These are phyloP conservation scores for Platanista minor DNA, from an alignment of 2,113 vertebrate species.

Conservation along the genomic window DNA sequence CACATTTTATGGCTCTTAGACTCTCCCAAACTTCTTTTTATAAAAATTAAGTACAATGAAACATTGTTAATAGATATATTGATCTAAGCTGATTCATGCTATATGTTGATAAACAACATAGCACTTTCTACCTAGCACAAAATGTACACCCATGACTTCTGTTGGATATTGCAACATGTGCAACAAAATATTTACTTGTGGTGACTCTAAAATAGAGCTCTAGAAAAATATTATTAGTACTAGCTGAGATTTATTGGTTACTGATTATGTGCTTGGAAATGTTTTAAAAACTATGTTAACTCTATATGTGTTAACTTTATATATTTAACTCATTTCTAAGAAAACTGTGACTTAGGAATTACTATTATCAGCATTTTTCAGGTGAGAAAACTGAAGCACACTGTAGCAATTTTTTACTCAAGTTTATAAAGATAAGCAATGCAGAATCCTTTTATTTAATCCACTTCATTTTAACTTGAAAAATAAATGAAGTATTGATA, in stretches of 20 bases:
- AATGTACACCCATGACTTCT: neutral
- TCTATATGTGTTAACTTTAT: neutral
- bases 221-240: neutral
- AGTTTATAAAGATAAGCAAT: neutral
- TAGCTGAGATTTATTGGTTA: neutral
- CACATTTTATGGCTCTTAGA: neutral
- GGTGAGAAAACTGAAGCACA: neutral
- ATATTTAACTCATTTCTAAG: neutral
- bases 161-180: neutral
- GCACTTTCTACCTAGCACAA: neutral
- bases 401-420: neutral
- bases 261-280: neutral
- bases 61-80: neutral
- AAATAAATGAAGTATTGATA: neutral
- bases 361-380: neutral
- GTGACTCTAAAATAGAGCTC: neutral
- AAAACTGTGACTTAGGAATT: neutral
- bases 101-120: neutral
- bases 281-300: neutral
- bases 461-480: constrained; percentile 9
- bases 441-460: neutral
- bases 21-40: neutral
- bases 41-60: neutral
- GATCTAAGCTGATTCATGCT: neutral
- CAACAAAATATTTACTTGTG: neutral